Conservation (phyloP, 1,140 invertebrate genomes). For the Camponotus floridanus region DNA sequence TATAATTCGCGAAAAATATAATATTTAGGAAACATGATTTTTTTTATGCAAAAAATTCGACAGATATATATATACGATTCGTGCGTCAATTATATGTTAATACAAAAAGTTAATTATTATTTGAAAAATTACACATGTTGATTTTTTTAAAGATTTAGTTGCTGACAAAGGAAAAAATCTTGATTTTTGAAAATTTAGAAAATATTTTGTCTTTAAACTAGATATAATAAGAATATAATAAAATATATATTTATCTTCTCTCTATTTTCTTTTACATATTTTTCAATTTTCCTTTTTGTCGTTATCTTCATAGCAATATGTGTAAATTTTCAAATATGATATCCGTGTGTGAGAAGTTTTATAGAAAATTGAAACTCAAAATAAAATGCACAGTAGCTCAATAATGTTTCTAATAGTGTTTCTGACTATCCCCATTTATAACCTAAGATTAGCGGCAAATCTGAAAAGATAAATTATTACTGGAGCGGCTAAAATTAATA, state of each 20-base stretch:
- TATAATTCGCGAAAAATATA: no score
- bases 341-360: background rate
- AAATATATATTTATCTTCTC: no score
- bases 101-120: no score
- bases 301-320: background rate
- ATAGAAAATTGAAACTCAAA: conserved; percentile 22
- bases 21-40: no score
- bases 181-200: background rate
- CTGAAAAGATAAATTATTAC: conserved; percentile 47
- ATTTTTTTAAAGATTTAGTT: background rate
- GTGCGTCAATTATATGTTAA: no score
- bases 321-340: conserved; percentile 1
- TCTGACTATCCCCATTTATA: conserved; percentile 22
- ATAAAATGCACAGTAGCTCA: background rate
- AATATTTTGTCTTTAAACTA: background rate
- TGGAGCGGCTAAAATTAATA: conserved; percentile 48
- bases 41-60: no score
- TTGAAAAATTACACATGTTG: background rate
- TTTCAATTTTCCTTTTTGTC: background rate
- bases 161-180: background rate
- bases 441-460: conserved; percentile 40
- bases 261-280: background rate
- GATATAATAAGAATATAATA: no score
- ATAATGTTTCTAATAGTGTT: no score
- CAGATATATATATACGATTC: no score